Percentiles rank a stretch among this genome's conserved stretches.
phyloP scores from a whole-genome alignment of 2,888 invertebrate species.

The Lasius platythorax region DNA sequence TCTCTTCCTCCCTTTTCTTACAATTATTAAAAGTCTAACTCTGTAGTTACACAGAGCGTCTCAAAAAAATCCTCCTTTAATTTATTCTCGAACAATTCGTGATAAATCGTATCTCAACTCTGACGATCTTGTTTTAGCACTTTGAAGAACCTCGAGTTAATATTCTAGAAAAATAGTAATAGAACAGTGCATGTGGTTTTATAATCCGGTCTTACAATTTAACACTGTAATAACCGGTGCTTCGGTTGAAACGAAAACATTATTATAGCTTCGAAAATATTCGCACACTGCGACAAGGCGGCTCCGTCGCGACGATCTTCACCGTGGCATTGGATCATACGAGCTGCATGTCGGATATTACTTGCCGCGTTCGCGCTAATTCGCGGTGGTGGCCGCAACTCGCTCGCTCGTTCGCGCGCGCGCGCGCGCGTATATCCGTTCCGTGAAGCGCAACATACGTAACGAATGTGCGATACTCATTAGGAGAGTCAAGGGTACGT shows the following conservation, averaged over 20 bases:
- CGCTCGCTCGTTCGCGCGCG: constrained; percentile 13
- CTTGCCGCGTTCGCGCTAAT: constrained; percentile 40
- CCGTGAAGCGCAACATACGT: constrained; percentile 77
- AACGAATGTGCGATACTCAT: constrained; percentile 81
- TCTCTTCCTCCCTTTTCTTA: not conserved
- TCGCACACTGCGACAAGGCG: not conserved
- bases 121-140: not conserved
- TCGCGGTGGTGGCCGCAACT: constrained; percentile 27
- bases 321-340: not conserved
- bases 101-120: not conserved
- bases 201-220: not conserved
- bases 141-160: not conserved
- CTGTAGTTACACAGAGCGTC: not conserved
- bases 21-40: not conserved
- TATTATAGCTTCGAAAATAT: not conserved
- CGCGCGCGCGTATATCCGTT: constrained; percentile 48
- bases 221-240: not conserved
- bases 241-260: not conserved
- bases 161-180: not conserved
- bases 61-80: not conserved
- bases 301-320: not conserved
- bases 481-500: constrained; percentile 83
- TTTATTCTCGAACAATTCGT: not conserved
- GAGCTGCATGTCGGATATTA: not conserved
- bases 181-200: not conserved